Evolutionary conservation across 2,797 vertebrate species (phyloP).

Genomic region (Percopsis omiscomaycus): DNA sequence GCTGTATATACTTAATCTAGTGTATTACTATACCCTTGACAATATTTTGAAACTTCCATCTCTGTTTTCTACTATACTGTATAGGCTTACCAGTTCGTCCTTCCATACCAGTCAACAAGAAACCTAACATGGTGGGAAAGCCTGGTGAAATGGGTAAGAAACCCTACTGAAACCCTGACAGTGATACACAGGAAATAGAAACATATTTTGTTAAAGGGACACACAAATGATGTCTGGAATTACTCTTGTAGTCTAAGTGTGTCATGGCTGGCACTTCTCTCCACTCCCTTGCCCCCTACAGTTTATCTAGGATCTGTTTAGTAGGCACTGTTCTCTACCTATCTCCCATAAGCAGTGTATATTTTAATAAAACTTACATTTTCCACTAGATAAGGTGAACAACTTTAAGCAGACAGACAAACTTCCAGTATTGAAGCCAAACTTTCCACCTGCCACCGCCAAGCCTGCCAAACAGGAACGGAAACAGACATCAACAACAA

Average conservation of each 20-base stretch:
- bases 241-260: no score
- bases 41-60: background rate
- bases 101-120: slow-evolving; percentile 54
- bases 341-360: background rate
- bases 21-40: background rate
- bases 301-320: no score
- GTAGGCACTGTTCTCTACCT: no score
- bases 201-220: no score
- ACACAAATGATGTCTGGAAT: no score
- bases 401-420: slow-evolving; percentile 58
- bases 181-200: no score
- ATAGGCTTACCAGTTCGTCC: slow-evolving; percentile 62
- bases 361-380: background rate
- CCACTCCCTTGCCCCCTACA: no score
- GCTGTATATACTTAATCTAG: background rate
- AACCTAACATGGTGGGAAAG: slow-evolving; percentile 66
- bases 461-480: slow-evolving; percentile 63
- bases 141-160: slow-evolving; percentile 62
- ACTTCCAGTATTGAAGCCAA: slow-evolving; percentile 51
- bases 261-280: no score
- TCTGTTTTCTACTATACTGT: slow-evolving; percentile 10
- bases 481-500: slow-evolving; percentile 39
- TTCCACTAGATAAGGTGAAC: slow-evolving; percentile 60
- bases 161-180: background rate
- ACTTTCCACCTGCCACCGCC: slow-evolving; percentile 44